These are phyloP conservation scores for Hemibagrus wyckioides DNA, from an alignment of 2,113 vertebrate species.

Conservation along the genomic window DNA sequence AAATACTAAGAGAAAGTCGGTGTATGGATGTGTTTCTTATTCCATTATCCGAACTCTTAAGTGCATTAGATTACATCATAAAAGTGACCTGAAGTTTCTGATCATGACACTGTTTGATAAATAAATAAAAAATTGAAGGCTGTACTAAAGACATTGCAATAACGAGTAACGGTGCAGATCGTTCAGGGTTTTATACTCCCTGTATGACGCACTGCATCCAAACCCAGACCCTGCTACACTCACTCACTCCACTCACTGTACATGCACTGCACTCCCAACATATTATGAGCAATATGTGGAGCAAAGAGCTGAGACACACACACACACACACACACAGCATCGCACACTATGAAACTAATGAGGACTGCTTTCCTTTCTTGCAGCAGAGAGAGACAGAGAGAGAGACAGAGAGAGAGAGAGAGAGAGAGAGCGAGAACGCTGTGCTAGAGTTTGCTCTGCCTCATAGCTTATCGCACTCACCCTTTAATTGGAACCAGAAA, in stretches of 20 bases:
- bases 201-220: background rate
- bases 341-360: constrained; percentile 30
- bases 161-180: background rate
- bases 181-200: background rate
- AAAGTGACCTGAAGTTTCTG: background rate
- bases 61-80: background rate
- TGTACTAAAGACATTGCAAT: background rate
- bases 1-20: background rate
- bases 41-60: too few relatives aligned
- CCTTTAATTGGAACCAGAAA: constrained; percentile 54
- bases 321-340: background rate
- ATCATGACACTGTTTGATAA: background rate
- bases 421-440: background rate
- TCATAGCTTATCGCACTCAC: constrained; percentile 43
- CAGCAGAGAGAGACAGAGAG: background rate
- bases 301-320: constrained; percentile 16
- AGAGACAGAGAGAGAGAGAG: background rate
- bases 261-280: constrained; percentile 17
- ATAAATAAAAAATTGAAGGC: too few relatives aligned
- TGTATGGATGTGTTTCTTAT: background rate
- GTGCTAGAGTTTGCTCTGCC: constrained; percentile 26
- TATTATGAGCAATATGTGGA: constrained; percentile 23
- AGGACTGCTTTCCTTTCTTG: constrained; percentile 34
- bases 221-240: background rate
- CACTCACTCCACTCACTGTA: background rate